Evolutionary conservation across 2,797 vertebrate species (phyloP).

Genomic region (Propithecus deckenii): DNA sequence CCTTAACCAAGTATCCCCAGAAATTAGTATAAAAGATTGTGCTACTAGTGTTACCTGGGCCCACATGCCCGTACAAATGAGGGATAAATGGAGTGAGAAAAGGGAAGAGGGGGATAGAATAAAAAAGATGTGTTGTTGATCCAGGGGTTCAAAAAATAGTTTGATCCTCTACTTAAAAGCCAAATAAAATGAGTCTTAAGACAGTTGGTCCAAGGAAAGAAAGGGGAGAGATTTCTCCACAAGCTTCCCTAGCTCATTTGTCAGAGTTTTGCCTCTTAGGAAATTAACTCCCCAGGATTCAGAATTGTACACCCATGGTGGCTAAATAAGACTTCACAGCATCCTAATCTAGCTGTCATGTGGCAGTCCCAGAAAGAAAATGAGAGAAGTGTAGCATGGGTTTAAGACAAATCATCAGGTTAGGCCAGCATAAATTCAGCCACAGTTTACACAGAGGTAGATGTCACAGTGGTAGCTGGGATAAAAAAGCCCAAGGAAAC

Average conservation of each 20-base stretch:
- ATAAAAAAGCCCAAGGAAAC: not conserved
- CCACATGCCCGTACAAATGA: not conserved
- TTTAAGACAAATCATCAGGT: not conserved
- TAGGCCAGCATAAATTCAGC: not conserved
- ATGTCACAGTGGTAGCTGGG: not conserved
- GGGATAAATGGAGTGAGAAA: not conserved
- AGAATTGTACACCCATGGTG: too few species aligned
- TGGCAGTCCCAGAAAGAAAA: not conserved
- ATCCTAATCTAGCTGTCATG: not conserved
- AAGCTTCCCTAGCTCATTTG: not conserved
- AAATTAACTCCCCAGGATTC: not conserved
- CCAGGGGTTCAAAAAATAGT: not conserved
- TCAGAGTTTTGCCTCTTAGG: not conserved
- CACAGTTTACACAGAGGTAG: not conserved
- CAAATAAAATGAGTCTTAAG: not conserved
- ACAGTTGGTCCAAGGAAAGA: not conserved
- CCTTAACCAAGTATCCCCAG: not conserved
- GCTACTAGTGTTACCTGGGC: not conserved
- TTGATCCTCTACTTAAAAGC: not conserved
- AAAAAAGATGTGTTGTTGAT: not conserved
- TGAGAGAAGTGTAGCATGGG: too few species aligned
- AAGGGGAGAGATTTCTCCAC: not conserved
- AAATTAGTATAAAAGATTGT: not conserved
- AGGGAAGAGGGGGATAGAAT: not conserved
- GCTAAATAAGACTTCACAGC: not conserved